phyloP scores from a whole-genome alignment of 2,797 vertebrate species.

The Karalla daura region DNA sequence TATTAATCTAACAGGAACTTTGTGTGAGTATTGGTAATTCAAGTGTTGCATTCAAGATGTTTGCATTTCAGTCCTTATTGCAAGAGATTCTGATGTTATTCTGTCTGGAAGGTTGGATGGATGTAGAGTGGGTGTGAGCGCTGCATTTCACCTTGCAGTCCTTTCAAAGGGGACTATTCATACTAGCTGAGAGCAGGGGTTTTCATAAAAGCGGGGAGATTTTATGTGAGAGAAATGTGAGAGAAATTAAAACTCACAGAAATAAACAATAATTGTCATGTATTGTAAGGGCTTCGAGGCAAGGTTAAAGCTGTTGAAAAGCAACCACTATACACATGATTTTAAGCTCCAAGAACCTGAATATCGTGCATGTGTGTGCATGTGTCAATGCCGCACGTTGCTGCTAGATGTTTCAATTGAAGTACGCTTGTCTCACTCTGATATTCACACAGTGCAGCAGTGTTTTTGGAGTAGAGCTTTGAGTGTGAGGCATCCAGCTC shows the following conservation, averaged over 20 bases:
- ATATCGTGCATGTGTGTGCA: conserved; percentile 2
- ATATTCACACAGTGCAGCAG: conserved; percentile 1
- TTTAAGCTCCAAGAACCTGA: conserved; percentile 33
- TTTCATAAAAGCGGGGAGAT: conserved; percentile 53
- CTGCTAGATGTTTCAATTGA: conserved; percentile 33
- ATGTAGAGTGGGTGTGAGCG: conserved; percentile 26
- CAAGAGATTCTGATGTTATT: not conserved
- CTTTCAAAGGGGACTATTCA: conserved; percentile 68
- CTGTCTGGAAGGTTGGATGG: not conserved
- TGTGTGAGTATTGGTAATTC: not conserved
- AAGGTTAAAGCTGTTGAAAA: conserved; percentile 49
- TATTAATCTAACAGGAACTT: conserved; percentile 7
- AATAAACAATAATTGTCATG: conserved; percentile 50
- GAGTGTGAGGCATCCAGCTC: conserved; percentile 20
- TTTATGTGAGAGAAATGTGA: conserved; percentile 59
- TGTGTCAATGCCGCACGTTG: not conserved
- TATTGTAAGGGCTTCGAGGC: conserved; percentile 45
- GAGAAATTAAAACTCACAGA: conserved; percentile 37
- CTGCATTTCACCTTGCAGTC: conserved; percentile 64
- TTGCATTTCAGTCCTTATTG: not conserved
- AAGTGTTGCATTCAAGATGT: not conserved
- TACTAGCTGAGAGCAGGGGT: conserved; percentile 38
- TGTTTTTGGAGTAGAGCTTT: conserved; percentile 23
- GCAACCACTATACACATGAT: conserved; percentile 15
- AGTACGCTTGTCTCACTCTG: conserved; percentile 12